A percentile compares a stretch with the other conserved stretches of the same genome.
phyloP scores from a whole-genome alignment of 2,797 vertebrate species.

The Parauchenoglanis ngamensis region DNA sequence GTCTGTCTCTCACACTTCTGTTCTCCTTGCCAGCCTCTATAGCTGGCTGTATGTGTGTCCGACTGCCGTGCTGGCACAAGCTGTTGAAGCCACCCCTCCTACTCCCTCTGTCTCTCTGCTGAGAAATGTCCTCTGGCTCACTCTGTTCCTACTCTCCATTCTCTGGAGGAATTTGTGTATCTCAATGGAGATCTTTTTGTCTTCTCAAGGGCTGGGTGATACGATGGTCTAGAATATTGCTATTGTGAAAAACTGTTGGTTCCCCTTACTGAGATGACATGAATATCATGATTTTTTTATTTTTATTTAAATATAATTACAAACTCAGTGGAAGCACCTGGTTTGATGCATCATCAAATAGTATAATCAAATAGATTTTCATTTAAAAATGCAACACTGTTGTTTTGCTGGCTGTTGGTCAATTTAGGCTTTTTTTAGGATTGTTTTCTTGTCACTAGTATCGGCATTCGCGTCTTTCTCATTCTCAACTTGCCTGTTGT shows the following conservation, averaged over 20 bases:
- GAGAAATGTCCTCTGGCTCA: slow-evolving; percentile 45
- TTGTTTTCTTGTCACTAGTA: slow-evolving; percentile 73
- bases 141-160: neutral
- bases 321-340: neutral
- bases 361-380: too few species aligned
- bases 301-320: neutral
- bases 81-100: slow-evolving; percentile 23
- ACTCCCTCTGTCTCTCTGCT: slow-evolving; percentile 50
- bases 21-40: slow-evolving; percentile 26
- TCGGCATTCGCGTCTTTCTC: slow-evolving; percentile 1
- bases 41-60: slow-evolving; percentile 32
- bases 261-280: neutral
- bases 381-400: neutral
- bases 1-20: slow-evolving; percentile 39
- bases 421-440: neutral
- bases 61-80: slow-evolving; percentile 33
- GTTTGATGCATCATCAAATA: neutral
- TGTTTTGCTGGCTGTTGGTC: neutral
- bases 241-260: neutral
- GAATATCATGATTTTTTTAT: neutral
- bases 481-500: slow-evolving; percentile 27
- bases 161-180: neutral
- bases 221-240: neutral
- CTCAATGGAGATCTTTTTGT: slow-evolving; percentile 9
- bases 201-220: neutral